These are phyloP conservation scores for Neoarius graeffei DNA, from an alignment of 2,113 vertebrate species.

Conservation along the genomic window DNA sequence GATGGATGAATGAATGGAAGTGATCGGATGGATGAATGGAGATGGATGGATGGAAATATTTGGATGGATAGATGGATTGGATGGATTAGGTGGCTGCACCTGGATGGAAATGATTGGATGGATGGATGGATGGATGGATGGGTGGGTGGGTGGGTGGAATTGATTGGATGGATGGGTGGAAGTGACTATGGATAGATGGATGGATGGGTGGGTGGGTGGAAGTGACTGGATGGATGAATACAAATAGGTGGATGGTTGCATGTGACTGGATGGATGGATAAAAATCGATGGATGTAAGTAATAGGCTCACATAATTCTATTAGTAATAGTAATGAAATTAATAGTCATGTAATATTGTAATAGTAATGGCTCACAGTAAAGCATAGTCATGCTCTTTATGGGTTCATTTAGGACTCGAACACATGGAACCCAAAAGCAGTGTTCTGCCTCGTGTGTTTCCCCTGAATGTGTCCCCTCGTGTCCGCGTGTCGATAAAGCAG, in stretches of 20 bases:
- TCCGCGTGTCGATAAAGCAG: background rate
- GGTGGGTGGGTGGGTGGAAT: background rate
- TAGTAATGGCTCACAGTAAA: background rate
- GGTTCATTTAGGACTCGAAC: background rate
- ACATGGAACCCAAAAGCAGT: background rate
- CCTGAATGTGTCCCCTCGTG: too few species aligned
- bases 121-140: background rate
- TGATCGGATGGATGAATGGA: background rate
- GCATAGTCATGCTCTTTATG: background rate
- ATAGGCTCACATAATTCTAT: too few species aligned
- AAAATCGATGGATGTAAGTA: too few species aligned
- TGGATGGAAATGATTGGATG: background rate
- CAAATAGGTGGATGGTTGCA: background rate
- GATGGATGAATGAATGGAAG: too few species aligned
- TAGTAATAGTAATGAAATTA: too few species aligned
- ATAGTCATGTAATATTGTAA: too few species aligned
- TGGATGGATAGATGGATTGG: background rate
- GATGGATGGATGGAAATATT: background rate
- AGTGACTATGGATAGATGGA: too few species aligned
- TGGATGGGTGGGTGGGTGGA: background rate
- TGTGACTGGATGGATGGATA: background rate
- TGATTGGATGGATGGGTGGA: background rate
- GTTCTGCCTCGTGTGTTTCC: background rate
- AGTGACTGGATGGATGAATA: background rate
- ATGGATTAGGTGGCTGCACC: background rate